These are phyloP conservation scores for Chrysolina haemoptera DNA, from an alignment of 2,888 invertebrate species.

Conservation along the genomic window DNA sequence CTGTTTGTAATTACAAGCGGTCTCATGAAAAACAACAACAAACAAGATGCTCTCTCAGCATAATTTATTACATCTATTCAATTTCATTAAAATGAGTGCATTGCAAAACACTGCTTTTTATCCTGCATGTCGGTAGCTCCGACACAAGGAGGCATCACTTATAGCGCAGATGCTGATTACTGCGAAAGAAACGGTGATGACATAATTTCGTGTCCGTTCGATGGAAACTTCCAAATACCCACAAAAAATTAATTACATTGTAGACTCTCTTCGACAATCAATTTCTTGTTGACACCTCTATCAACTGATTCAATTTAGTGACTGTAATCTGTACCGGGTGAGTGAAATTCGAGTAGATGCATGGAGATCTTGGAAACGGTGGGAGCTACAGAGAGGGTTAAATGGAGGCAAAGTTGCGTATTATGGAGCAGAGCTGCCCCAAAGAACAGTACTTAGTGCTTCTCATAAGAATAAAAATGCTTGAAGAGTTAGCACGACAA, in stretches of 20 bases:
- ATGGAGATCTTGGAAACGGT: too few species aligned
- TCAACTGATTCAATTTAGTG: neutral
- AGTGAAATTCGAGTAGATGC: too few species aligned
- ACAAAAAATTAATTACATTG: slow-evolving; percentile 2
- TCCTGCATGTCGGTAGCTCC: slow-evolving; percentile 10
- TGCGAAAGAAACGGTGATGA: slow-evolving; percentile 14
- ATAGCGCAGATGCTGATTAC: slow-evolving; percentile 7
- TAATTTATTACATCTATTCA: slow-evolving; percentile 24
- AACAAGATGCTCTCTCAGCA: slow-evolving; percentile 4
- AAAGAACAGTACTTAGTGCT: too few species aligned
- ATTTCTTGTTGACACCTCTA: neutral
- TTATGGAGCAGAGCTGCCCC: too few species aligned
- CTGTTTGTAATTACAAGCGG: slow-evolving; percentile 17
- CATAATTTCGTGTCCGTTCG: slow-evolving; percentile 9
- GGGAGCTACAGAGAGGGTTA: too few species aligned
- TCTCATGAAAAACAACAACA: slow-evolving; percentile 10
- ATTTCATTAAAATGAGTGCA: slow-evolving; percentile 21
- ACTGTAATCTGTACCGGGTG: neutral
- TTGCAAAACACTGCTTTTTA: slow-evolving; percentile 18
- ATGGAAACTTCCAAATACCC: neutral
- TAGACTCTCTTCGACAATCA: neutral
- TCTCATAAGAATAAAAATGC: too few species aligned
- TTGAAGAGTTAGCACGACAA: too few species aligned
- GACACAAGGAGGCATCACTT: slow-evolving; percentile 2
- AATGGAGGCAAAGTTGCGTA: too few species aligned